A percentile compares a stretch with the other conserved stretches of the same genome.
Evolutionary conservation across 2,888 invertebrate genomes (phyloP).

Genomic region (Cyrtodaria siliqua): DNA sequence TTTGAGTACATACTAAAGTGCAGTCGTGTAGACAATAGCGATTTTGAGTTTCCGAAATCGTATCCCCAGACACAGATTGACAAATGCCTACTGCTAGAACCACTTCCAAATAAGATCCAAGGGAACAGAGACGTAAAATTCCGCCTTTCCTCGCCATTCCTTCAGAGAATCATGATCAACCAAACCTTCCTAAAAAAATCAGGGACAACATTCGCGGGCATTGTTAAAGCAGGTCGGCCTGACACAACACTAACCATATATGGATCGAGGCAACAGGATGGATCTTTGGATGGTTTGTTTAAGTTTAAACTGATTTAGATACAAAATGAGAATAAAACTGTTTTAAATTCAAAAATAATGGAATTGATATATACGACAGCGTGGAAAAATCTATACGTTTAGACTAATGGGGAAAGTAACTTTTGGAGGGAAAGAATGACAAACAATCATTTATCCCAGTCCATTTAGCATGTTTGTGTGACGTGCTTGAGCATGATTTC

Average conservation of each 20-base stretch:
- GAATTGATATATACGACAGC: too few relatives aligned
- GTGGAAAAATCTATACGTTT: too few relatives aligned
- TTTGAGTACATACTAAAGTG: constrained; percentile 44
- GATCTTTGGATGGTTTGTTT: constrained; percentile 1
- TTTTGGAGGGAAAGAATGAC: too few relatives aligned
- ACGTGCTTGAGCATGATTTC: too few relatives aligned
- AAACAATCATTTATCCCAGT: too few relatives aligned
- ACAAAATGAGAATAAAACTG: too few relatives aligned
- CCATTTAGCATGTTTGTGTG: too few relatives aligned
- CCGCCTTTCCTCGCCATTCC: not conserved
- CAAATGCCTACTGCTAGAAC: constrained; percentile 12
- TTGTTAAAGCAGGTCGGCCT: not conserved
- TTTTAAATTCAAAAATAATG: too few relatives aligned
- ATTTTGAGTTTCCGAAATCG: constrained; percentile 7
- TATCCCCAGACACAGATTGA: constrained; percentile 19
- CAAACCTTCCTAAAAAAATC: constrained; percentile 1
- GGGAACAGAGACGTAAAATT: constrained; percentile 7
- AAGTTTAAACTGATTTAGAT: not conserved
- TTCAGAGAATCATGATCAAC: constrained; percentile 14
- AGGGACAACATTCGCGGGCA: constrained; percentile 9
- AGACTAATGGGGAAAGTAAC: too few relatives aligned
- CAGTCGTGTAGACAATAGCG: not conserved
- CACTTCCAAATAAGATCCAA: not conserved
- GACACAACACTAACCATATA: constrained; percentile 8
- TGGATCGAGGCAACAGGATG: constrained; percentile 2